Conservation (phyloP, 1,140 invertebrate species). For the Bombus consobrinus region DNA sequence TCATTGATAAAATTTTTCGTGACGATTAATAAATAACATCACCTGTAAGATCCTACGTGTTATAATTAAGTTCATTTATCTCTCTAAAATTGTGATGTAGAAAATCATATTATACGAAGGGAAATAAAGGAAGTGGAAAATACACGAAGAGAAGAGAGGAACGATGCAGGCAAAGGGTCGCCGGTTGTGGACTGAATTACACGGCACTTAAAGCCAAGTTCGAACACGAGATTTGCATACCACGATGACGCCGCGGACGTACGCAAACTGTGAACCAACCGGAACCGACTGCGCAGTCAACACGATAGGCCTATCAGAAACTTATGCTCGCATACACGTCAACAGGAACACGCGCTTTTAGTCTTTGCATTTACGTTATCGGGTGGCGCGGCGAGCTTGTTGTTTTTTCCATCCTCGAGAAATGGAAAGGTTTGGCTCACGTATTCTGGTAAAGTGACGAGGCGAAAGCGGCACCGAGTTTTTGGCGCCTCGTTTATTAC, state of each 20-base stretch:
- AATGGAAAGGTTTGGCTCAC: not conserved
- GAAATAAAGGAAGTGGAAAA: not conserved
- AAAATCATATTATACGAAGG: no score
- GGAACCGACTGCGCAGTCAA: slow-evolving; percentile 10
- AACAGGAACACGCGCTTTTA: slow-evolving; percentile 46
- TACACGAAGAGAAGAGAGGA: slow-evolving; percentile 21
- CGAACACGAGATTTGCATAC: slow-evolving; percentile 73
- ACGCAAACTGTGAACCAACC: slow-evolving; percentile 20
- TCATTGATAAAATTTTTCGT: no score
- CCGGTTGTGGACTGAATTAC: slow-evolving; percentile 66
- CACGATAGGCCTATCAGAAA: slow-evolving; percentile 52
- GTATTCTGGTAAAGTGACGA: slow-evolving; percentile 1
- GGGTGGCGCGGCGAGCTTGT: not conserved
- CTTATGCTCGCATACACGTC: slow-evolving; percentile 16
- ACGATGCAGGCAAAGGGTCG: slow-evolving; percentile 43
- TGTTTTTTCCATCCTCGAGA: not conserved
- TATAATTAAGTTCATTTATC: no score
- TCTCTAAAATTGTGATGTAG: no score
- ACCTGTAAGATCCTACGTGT: no score
- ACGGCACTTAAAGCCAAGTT: slow-evolving; percentile 65
- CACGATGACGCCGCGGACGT: slow-evolving; percentile 46
- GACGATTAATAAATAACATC: no score
- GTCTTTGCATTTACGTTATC: slow-evolving; percentile 41
- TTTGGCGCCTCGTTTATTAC: slow-evolving; percentile 9
- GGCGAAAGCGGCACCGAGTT: not conserved